Percentiles rank a stretch among this genome's conserved stretches.
Conservation (phyloP, 2,888 invertebrate species). For the Brachyopa scutellaris region DNA sequence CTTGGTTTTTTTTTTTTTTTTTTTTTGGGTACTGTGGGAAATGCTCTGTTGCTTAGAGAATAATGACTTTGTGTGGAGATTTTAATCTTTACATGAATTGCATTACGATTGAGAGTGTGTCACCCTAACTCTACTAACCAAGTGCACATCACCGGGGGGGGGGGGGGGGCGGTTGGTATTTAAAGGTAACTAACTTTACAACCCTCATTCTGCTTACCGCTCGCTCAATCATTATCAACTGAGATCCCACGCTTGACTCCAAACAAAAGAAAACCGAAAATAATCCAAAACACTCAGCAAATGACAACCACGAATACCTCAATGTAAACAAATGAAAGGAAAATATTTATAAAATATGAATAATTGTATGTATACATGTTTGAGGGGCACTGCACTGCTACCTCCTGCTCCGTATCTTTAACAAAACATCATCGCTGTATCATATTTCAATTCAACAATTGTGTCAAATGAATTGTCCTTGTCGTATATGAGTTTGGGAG, state of each 20-base stretch:
- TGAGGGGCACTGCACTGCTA: no score
- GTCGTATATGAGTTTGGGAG: neutral
- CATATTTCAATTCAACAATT: constrained; percentile 30
- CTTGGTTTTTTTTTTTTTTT: neutral
- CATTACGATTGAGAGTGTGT: no score
- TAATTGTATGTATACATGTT: no score
- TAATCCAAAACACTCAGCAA: no score
- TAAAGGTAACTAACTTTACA: no score
- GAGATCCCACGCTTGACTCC: neutral
- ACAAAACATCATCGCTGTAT: constrained; percentile 22
- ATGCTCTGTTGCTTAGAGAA: neutral
- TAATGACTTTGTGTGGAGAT: no score
- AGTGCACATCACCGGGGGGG: no score
- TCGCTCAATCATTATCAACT: neutral
- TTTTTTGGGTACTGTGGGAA: neutral
- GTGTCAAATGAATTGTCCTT: constrained; percentile 11
- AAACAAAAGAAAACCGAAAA: neutral
- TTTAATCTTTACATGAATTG: no score
- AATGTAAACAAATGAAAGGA: neutral
- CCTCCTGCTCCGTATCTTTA: neutral
- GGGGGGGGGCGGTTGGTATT: no score
- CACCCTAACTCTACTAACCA: no score
- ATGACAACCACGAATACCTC: neutral
- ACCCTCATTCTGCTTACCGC: no score
- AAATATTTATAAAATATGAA: constrained; percentile 14